Percentiles rank a stretch among this genome's conserved stretches.
phyloP scores from a whole-genome alignment of 2,113 vertebrate species.

The Nibea albiflora region DNA sequence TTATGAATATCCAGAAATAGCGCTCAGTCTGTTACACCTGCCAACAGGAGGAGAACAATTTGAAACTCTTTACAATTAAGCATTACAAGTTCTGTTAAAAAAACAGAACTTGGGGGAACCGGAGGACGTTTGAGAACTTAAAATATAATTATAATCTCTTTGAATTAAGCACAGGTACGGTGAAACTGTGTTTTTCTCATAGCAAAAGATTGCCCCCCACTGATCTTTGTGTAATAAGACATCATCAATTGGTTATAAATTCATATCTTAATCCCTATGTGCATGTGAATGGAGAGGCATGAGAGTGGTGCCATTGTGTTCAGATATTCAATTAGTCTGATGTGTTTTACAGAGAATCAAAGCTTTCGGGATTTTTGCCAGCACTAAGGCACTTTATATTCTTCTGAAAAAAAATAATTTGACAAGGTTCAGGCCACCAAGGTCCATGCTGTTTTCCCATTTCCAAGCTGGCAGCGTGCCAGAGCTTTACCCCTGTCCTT shows the following conservation, averaged over 20 bases:
- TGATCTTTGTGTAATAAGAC: slow-evolving; percentile 21
- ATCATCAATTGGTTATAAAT: slow-evolving; percentile 17
- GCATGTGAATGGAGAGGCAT: background rate
- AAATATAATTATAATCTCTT: background rate
- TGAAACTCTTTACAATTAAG: slow-evolving; percentile 10
- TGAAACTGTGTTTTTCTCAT: background rate
- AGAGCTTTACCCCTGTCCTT: background rate
- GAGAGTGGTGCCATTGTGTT: background rate
- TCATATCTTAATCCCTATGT: background rate
- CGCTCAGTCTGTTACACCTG: slow-evolving; percentile 1
- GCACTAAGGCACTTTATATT: background rate
- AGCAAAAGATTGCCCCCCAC: background rate
- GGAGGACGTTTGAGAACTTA: background rate
- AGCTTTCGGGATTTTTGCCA: background rate
- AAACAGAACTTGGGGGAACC: too few species aligned
- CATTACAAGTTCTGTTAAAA: background rate
- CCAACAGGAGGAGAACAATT: slow-evolving; percentile 4
- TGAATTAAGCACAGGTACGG: background rate
- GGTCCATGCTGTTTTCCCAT: background rate
- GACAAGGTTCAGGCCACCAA: background rate
- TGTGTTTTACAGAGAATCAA: slow-evolving; percentile 10
- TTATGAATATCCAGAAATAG: slow-evolving; percentile 22
- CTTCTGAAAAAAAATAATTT: background rate
- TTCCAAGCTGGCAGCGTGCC: background rate
- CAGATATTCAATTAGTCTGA: slow-evolving; percentile 39